Base-by-base conservation (phyloP, 2,888 invertebrate species). In the Ceraclea dissimilis region DNA sequence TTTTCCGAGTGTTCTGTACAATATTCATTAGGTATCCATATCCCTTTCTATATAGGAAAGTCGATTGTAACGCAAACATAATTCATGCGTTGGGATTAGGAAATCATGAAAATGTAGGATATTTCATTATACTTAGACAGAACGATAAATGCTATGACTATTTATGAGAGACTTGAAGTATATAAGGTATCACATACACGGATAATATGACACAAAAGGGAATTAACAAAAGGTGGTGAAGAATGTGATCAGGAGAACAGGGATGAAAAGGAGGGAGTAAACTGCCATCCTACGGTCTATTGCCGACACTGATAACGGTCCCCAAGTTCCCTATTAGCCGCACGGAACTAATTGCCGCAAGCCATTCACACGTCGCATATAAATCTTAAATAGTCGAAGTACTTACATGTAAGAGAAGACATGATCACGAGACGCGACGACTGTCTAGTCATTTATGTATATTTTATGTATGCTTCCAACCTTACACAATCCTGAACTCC, bases 311-410 rank as follows among this genome's bases (percentile, higher is more conserved):
- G 57, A 60, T 61, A 61, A 61, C 61, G 59, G 61, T 61, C 61
- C 61, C 61, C 61, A 60, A 58, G 61, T 59, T 61, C 59, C 59
- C 61, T 61, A 61, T 61, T 61, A 61, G 61, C 59, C 58, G 59
- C 58, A 56, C 54, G 57, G 59, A 61, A 61, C 61, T 61, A 61
- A 61, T 61, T 61, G 61, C 59, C 57, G 47, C 50, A 56, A 56
- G 61, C 61, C 61, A 61, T 61, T 61, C 59, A 59, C 61, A 61
- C 61, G 61, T 59, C 59, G 61, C 49, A 54, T 50, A 61, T 61
- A 61, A 61, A 61, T 61, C 61, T 59, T 22, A 53, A 59, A 57
- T 59, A 50, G 61, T 55, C 61, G 61, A 61, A 61, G 59, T 59
- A 26, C 58, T 54, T 54, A 47, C 44, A 22, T 34, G 26, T 26